Evolutionary conservation across 2,797 vertebrate species (phyloP), one percentile per base, ranked within the genome.

Genomic region (Siniperca undulata): DNA sequence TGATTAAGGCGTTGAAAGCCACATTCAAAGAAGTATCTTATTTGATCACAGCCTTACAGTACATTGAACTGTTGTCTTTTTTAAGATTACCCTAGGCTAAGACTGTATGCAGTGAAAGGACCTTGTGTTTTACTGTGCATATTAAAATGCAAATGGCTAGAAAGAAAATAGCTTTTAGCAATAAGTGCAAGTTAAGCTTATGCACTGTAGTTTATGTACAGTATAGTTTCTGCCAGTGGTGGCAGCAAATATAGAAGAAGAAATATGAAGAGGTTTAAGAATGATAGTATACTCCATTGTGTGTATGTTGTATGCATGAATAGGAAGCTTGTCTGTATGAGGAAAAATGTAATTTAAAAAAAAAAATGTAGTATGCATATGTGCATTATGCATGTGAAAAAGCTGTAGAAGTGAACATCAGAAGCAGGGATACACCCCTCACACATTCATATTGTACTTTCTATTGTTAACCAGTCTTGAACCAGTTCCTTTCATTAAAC

Each of bases 381-480:
- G 86, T 88, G 89, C 87, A 86, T 91, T 88, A 81, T 90, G 86
- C 80, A 77, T 90, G 82, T 73, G 86, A 86, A 90, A 86, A 88
- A 84, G 86, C 86, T 80, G 75, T 68, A 82, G 74, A 88, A 88
- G 78, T 82, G 80, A 90, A 86, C 86, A 86, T 90, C 70, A 92
- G 89, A 84, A 88, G 88, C 80, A 83, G 83, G 78, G 73, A 85
- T 75, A 89, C 91, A 85, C 87, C 87, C 85, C 81, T 84, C 82
- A 74, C 87, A 82, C 71, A 88, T 87, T 89, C 85, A 87, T 80
- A 86, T 89, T 88, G 88, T 91, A 62, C 81, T 77, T 78, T 81
- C 92, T 79, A 89, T 94, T 92, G 90, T 92, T 88, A 91, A 86
- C 86, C 84, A 75, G 89, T 78, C 77, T 75, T 86, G 86, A 89